Conservation (phyloP, 2,888 invertebrate genomes). For the Thumatha senex region DNA sequence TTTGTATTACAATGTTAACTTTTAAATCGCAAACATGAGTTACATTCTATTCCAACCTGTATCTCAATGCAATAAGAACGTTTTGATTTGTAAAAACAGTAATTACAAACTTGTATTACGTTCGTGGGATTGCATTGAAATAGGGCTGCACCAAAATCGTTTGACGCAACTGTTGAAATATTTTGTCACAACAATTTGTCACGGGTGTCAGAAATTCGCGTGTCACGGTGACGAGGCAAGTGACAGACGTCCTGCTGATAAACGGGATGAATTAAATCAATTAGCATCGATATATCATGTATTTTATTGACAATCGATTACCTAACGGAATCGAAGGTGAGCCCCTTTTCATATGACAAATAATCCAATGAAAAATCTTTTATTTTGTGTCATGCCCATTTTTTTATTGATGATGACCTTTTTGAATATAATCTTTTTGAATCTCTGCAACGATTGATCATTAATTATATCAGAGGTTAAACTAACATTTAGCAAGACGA, state of each 20-base stretch:
- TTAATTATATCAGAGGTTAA: constrained; percentile 35
- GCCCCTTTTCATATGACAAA: constrained; percentile 70
- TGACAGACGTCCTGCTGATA: constrained; percentile 59
- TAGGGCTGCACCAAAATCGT: constrained; percentile 56
- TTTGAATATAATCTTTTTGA: constrained; percentile 29
- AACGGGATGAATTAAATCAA: constrained; percentile 73
- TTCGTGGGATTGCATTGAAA: constrained; percentile 46
- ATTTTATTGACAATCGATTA: constrained; percentile 68
- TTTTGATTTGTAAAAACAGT: not conserved
- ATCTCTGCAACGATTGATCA: constrained; percentile 27
- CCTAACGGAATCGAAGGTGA: constrained; percentile 71
- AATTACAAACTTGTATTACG: constrained; percentile 7
- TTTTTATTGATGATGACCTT: constrained; percentile 41
- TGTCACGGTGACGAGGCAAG: constrained; percentile 65
- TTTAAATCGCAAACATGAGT: constrained; percentile 9
- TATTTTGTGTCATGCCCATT: constrained; percentile 34
- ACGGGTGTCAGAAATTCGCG: constrained; percentile 71
- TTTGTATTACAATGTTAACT: constrained; percentile 42
- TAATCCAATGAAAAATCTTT: constrained; percentile 54
- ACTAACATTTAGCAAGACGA: constrained; percentile 31
- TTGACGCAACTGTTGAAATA: constrained; percentile 81
- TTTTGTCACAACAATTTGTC: constrained; percentile 84
- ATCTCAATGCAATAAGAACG: constrained; percentile 18
- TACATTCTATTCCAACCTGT: constrained; percentile 20
- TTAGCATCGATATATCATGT: constrained; percentile 74